Evolutionary conservation across 2,113 vertebrate species (phyloP).

Genomic region (Glareola pratincola): DNA sequence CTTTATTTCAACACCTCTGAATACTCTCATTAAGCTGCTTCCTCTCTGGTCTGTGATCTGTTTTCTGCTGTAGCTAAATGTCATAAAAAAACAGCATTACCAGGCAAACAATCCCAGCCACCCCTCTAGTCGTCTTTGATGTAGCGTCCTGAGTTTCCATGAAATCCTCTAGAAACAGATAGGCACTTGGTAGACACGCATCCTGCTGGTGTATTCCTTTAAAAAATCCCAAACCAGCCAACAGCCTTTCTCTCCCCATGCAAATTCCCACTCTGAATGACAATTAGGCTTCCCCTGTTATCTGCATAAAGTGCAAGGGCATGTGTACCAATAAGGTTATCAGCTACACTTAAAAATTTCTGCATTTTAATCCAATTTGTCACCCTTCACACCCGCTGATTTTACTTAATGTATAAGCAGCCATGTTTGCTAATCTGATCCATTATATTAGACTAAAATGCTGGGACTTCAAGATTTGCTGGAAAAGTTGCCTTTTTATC

Average conservation of each 20-base stretch:
- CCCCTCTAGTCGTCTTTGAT: not conserved
- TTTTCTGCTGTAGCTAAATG: slow-evolving; percentile 27
- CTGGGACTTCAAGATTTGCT: not conserved
- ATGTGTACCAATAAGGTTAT: not conserved
- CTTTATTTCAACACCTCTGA: slow-evolving; percentile 55
- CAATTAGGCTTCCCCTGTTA: not conserved
- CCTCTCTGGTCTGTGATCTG: slow-evolving; percentile 30
- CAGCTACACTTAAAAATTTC: not conserved
- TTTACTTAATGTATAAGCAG: not conserved
- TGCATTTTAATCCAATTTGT: slow-evolving; percentile 33
- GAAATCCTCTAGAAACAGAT: not conserved
- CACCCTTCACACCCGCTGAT: not conserved
- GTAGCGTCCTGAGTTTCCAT: not conserved
- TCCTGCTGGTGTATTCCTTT: not conserved
- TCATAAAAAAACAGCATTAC: not conserved
- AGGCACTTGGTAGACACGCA: not conserved
- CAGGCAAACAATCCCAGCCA: not conserved
- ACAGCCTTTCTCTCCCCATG: not conserved
- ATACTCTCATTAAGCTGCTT: slow-evolving; percentile 49
- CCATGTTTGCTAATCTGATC: slow-evolving; percentile 4
- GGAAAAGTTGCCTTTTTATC: not conserved
- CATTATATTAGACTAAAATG: not conserved
- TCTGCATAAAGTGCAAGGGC: not conserved
- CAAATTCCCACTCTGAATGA: not conserved
- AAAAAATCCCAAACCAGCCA: not conserved